Conservation (phyloP, 2,888 invertebrate genomes). For the Brenthis daphne region DNA sequence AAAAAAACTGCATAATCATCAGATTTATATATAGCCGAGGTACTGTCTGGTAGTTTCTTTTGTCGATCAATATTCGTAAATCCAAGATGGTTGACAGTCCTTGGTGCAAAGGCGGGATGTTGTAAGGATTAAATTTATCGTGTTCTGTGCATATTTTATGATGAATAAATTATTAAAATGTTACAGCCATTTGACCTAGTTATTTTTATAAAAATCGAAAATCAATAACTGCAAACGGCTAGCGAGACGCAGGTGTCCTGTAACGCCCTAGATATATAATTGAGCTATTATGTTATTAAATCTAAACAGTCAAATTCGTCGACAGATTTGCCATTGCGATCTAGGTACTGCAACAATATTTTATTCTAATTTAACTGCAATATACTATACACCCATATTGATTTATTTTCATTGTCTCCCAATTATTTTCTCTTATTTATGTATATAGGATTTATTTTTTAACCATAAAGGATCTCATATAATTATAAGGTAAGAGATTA, state of each 20-base stretch:
- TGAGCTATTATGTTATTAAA: constrained; percentile 23
- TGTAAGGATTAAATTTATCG: constrained; percentile 35
- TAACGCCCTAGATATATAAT: constrained; percentile 20
- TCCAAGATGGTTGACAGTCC: constrained; percentile 72
- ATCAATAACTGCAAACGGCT: constrained; percentile 12
- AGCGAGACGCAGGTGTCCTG: constrained; percentile 14
- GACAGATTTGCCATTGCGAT: constrained; percentile 6
- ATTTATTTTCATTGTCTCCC: too few species aligned
- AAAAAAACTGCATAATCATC: constrained; percentile 16
- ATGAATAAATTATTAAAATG: background rate
- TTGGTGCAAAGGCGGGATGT: constrained; percentile 39
- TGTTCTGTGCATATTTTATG: background rate
- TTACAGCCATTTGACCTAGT: constrained; percentile 15
- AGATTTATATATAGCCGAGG: constrained; percentile 17
- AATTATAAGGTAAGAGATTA: too few species aligned
- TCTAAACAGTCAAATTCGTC: constrained; percentile 2
- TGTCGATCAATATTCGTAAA: constrained; percentile 63
- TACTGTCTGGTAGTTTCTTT: constrained; percentile 32
- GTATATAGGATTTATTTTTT: too few species aligned
- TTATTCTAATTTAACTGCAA: background rate
- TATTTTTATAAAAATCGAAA: constrained; percentile 2
- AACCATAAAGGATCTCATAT: too few species aligned
- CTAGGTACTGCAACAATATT: background rate
- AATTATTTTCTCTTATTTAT: too few species aligned
- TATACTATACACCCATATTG: background rate